Evolutionary conservation across 2,113 vertebrate species (phyloP).

Genomic region (Larimichthys crocea): DNA sequence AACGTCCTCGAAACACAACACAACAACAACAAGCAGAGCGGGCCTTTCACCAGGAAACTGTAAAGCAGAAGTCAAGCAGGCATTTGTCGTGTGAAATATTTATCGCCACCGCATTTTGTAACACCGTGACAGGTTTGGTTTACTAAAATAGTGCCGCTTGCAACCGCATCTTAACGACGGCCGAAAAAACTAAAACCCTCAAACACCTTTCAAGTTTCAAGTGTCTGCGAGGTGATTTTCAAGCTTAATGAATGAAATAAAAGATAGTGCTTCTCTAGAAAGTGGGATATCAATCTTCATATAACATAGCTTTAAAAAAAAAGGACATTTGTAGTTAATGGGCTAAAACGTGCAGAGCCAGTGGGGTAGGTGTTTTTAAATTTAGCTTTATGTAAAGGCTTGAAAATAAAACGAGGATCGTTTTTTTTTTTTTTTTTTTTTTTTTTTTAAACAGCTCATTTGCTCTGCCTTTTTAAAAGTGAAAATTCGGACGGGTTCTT

Average conservation of each 20-base stretch:
- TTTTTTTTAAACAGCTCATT: too few relatives aligned
- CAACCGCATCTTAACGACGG: neutral
- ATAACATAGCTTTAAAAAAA: neutral
- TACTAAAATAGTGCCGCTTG: neutral
- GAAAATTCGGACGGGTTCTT: slow-evolving; percentile 4
- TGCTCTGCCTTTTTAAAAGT: neutral
- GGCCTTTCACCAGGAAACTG: neutral
- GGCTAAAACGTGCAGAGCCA: slow-evolving; percentile 1
- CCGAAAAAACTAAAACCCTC: neutral
- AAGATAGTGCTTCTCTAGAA: neutral
- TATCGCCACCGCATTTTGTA: neutral
- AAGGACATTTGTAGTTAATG: slow-evolving; percentile 38
- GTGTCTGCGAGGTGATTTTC: slow-evolving; percentile 9
- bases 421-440: too few relatives aligned
- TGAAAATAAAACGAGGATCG: neutral
- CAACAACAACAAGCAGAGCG: neutral
- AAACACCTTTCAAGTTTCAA: neutral
- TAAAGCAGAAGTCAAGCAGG: neutral
- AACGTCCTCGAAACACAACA: neutral
- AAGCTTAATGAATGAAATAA: slow-evolving; percentile 12
- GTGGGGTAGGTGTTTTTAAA: neutral
- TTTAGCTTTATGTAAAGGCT: neutral
- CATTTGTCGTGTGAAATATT: neutral
- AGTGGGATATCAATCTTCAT: slow-evolving; percentile 25
- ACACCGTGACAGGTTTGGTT: neutral